These are phyloP conservation scores for Proales similis DNA, from an alignment of 1,140 invertebrate species.

Conservation along the genomic window DNA sequence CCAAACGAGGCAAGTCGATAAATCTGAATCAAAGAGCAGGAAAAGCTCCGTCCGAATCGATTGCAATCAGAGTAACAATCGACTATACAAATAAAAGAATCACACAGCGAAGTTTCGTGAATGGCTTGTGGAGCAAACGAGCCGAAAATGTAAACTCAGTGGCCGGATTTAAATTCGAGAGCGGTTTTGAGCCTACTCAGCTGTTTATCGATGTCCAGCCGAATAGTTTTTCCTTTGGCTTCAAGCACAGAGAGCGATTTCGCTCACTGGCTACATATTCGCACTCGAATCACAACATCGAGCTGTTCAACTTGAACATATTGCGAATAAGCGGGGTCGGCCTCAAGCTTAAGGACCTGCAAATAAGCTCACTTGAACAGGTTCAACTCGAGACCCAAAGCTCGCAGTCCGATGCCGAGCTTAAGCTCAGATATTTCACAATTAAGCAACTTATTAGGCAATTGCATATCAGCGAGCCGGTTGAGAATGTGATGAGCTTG, in stretches of 20 bases:
- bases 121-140: neutral
- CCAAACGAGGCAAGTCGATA: neutral
- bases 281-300: neutral
- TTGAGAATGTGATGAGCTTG: constrained; percentile 52
- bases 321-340: constrained; percentile 2
- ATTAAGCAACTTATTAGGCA: constrained; percentile 54
- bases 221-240: neutral
- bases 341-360: constrained; percentile 4
- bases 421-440: constrained; percentile 42
- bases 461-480: constrained; percentile 53
- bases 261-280: neutral
- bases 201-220: neutral
- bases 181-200: neutral
- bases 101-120: neutral
- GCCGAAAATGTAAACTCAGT: neutral
- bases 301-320: neutral
- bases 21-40: constrained; percentile 40
- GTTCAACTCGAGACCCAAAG: neutral
- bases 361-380: neutral
- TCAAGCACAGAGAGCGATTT: neutral
- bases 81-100: neutral
- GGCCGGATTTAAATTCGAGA: neutral
- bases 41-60: constrained; percentile 41
- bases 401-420: neutral
- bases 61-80: constrained; percentile 2